These are phyloP conservation scores for Cairina moschata DNA, from an alignment of 2,113 vertebrate genomes.

Conservation along the genomic window DNA sequence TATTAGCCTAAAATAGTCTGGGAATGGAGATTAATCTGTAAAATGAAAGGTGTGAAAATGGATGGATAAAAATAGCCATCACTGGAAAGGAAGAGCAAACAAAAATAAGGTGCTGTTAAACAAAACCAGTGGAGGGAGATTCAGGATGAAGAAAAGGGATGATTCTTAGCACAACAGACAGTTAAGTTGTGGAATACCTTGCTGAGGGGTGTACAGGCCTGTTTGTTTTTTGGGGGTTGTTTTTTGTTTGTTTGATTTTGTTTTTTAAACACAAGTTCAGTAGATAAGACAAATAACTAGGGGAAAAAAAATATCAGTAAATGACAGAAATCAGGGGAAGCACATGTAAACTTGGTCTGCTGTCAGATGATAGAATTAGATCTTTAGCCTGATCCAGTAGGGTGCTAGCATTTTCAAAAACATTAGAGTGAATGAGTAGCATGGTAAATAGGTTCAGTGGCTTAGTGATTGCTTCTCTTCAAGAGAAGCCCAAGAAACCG, in stretches of 20 bases:
- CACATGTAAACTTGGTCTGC: neutral
- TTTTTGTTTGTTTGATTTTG: fast-evolving
- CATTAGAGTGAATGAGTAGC: neutral
- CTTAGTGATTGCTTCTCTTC: neutral
- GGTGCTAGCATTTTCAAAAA: neutral
- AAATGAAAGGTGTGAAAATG: neutral
- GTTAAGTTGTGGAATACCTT: neutral
- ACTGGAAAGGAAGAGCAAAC: neutral
- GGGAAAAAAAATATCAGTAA: neutral
- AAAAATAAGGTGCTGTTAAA: neutral
- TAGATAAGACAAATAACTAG: neutral
- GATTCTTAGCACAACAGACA: neutral
- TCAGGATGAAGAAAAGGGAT: neutral
- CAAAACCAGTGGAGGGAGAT: neutral
- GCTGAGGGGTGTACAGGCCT: neutral
- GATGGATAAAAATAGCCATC: neutral
- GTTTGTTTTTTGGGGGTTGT: too few relatives aligned
- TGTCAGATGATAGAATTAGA: neutral
- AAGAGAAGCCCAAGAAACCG: neutral
- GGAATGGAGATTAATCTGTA: neutral
- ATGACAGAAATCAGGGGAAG: neutral
- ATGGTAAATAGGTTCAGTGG: neutral
- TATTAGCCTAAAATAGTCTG: neutral
- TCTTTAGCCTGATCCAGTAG: neutral
- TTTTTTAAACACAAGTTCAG: neutral